Evolutionary conservation across 2,113 vertebrate species (phyloP), one percentile per base, ranked within the genome.

Genomic region (Brienomyrus longianalis): DNA sequence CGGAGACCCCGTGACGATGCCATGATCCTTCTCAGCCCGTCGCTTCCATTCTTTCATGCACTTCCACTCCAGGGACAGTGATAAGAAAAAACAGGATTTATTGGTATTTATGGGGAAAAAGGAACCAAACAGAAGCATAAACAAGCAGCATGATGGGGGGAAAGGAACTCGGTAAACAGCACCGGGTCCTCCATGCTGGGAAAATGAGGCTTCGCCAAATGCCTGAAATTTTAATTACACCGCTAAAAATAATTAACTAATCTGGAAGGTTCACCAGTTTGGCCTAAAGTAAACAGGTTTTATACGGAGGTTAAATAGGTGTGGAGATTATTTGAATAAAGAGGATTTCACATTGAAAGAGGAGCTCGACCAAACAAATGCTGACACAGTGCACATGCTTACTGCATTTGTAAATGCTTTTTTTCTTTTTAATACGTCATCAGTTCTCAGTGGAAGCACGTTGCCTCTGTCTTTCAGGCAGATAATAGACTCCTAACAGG

Each of bases 71-170:
- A 23, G 85, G 45, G 84, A 51, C 56, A 27, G n/a, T 74, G 84
- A 87, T 86, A 90, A 70, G 83, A 31, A 19, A 31, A 27, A 54
- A 27, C 13, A 27, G 87, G 83, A 87, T 47, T 90, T 90, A 48
- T 87, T 59, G 35, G 56, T 70, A 51, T 51, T 87, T 90, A 50
- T 87, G 83, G 62, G 47, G 86, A 62, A 70, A 86, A 90, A n/a
- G 84, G 51, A 74, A 62, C 13, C 59, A 31, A 39, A 77, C 59
- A 43, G 89, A 74, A 62, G 59, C 48, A 87, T 59, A 87, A 87
- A 77, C 47, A 87, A 54, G n/a, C 59, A 77, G 56, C 21, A 47
- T 74, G 45, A 50, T 17, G 47, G 39, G n/a, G n/a, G 45, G 31
- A n/a, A 50, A 87, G 21, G 56, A 74, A 31, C 11, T 47, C 10